Conservation (phyloP, 2,797 vertebrate genomes). For the Falco peregrinus region DNA sequence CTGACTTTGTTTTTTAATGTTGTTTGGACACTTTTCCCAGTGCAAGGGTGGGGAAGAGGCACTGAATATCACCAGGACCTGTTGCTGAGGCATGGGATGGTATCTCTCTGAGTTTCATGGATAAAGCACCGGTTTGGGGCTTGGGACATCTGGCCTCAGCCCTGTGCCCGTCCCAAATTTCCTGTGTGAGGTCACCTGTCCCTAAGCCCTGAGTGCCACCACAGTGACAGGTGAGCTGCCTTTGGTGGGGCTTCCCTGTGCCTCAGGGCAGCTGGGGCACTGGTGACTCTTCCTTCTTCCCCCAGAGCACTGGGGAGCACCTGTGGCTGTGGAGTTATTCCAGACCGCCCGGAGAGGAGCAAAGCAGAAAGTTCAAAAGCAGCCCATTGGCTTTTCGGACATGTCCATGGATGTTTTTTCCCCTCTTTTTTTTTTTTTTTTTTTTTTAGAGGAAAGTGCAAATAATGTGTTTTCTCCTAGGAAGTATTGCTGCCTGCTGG, state of each 20-base stretch:
- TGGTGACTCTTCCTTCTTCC: not conserved
- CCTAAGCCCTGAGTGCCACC: not conserved
- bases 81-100: not conserved
- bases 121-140: not conserved
- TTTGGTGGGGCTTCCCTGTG: not conserved
- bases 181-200: not conserved
- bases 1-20: not conserved
- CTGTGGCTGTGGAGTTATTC: fast-evolving
- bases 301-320: not conserved
- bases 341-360: not conserved
- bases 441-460: not conserved
- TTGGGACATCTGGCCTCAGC: not conserved
- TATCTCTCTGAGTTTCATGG: not conserved
- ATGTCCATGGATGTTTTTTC: fast-evolving
- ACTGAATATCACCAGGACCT: not conserved
- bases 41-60: not conserved
- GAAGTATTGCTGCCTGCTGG: not conserved
- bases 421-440: fast-evolving
- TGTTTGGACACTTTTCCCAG: not conserved
- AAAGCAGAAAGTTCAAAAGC: not conserved
- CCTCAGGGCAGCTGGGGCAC: not conserved
- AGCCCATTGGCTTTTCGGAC: not conserved
- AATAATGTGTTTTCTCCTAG: not conserved
- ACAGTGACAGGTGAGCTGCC: not conserved
- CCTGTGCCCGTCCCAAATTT: not conserved